Percentiles rank a stretch among this genome's conserved stretches.
phyloP scores from a whole-genome alignment of 2,113 vertebrate genomes.

The Petrocephalus zakoni region DNA sequence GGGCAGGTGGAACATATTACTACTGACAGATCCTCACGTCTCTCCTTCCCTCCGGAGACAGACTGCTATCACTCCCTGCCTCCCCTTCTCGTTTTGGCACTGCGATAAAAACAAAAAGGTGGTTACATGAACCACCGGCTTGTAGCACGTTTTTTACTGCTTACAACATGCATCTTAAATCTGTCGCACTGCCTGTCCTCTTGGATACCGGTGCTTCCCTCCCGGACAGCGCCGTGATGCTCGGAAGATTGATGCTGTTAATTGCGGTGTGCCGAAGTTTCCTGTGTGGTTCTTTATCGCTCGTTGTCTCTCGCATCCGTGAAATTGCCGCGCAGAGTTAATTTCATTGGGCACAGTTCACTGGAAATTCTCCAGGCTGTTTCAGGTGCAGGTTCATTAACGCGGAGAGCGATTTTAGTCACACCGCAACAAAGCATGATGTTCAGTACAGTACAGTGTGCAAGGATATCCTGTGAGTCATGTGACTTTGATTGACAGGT shows the following conservation, averaged over 20 bases:
- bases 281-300: neutral
- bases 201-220: neutral
- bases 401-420: neutral
- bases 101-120: neutral
- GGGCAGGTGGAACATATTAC: neutral
- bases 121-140: neutral
- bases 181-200: neutral
- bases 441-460: neutral
- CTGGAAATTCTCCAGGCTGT: neutral
- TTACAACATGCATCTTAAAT: neutral
- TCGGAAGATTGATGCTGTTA: neutral
- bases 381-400: neutral
- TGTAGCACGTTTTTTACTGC: neutral
- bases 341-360: neutral
- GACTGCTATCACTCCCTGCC: neutral
- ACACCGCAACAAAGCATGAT: neutral
- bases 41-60: neutral
- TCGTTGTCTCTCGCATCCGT: neutral
- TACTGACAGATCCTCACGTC: neutral
- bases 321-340: neutral
- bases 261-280: neutral
- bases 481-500: neutral
- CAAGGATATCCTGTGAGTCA: neutral
- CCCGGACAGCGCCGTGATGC: neutral
- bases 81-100: neutral